Evolutionary conservation across 2,113 vertebrate species (phyloP).

Genomic region (Butastur rufipennis): DNA sequence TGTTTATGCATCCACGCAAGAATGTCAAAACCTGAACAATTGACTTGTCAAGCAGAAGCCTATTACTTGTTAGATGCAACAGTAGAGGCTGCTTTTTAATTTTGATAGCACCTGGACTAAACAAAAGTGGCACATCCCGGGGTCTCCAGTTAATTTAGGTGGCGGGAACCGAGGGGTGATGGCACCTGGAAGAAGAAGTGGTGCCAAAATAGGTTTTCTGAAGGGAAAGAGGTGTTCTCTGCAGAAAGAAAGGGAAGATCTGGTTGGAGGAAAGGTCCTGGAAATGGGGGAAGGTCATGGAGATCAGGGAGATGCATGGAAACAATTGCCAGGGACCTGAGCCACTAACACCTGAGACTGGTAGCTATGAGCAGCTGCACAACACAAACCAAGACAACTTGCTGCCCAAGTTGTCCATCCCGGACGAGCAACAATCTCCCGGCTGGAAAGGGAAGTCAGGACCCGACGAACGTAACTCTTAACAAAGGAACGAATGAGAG

Average conservation of each 20-base stretch:
- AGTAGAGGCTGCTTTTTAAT: neutral
- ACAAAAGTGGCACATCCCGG: neutral
- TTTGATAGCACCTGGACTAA: neutral
- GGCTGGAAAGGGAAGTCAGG: neutral
- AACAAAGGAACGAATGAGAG: neutral
- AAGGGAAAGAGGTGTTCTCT: neutral
- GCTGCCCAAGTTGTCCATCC: neutral
- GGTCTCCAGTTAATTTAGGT: neutral
- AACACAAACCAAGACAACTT: neutral
- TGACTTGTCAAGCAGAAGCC: neutral
- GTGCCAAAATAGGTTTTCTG: neutral
- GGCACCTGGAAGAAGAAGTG: neutral
- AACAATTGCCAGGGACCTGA: neutral
- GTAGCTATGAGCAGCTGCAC: neutral
- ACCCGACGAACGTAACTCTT: accelerated
- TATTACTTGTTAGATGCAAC: neutral
- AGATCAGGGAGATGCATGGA: neutral
- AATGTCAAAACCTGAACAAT: neutral
- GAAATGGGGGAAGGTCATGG: neutral
- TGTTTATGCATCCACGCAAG: neutral
- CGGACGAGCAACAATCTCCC: neutral
- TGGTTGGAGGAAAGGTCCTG: neutral
- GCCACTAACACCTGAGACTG: neutral
- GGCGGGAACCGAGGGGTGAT: neutral
- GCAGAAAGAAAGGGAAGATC: neutral